Percentiles rank a stretch among this genome's conserved stretches.
These are phyloP conservation scores for Dascillus cervinus DNA, from an alignment of 2,888 invertebrate species.

Conservation along the genomic window DNA sequence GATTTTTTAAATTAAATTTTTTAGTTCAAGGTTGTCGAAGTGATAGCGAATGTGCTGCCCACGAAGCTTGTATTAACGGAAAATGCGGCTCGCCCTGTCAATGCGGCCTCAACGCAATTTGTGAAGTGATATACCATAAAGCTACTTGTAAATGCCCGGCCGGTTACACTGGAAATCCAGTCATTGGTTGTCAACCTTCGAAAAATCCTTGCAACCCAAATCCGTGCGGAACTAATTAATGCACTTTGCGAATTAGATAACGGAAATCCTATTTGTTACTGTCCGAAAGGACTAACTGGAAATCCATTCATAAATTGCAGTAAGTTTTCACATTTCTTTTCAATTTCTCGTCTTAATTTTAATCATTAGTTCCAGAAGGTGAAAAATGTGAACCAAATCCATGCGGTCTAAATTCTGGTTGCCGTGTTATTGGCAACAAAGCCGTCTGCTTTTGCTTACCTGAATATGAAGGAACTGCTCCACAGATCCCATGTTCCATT, in stretches of 20 bases:
- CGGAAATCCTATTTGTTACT: constrained; percentile 82
- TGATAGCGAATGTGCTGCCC: constrained; percentile 63
- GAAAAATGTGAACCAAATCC: constrained; percentile 76
- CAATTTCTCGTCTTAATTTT: constrained; percentile 13
- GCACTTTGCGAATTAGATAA: constrained; percentile 79
- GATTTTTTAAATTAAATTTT: neutral
- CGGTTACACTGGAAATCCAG: constrained; percentile 75
- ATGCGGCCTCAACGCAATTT: constrained; percentile 73
- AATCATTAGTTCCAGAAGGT: constrained; percentile 75
- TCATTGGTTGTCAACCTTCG: constrained; percentile 63
- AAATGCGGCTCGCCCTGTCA: constrained; percentile 70
- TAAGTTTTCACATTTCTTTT: constrained; percentile 54
- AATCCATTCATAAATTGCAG: constrained; percentile 87
- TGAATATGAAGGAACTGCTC: constrained; percentile 80
- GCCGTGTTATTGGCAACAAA: constrained; percentile 64
- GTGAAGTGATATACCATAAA: constrained; percentile 72
- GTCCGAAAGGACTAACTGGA: constrained; percentile 82
- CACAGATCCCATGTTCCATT: constrained; percentile 59
- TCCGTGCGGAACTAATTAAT: constrained; percentile 81
- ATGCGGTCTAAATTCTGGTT: constrained; percentile 78
- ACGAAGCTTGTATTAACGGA: constrained; percentile 70
- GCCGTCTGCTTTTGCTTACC: constrained; percentile 83
- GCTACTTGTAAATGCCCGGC: constrained; percentile 74
- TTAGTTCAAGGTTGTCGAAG: constrained; percentile 62
- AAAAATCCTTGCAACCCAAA: constrained; percentile 72